Evolutionary conservation across 92 coral and sea anemone genomes (phyloP), one percentile per base, ranked within the genome.

Genomic region (Paramuricea clavata): DNA sequence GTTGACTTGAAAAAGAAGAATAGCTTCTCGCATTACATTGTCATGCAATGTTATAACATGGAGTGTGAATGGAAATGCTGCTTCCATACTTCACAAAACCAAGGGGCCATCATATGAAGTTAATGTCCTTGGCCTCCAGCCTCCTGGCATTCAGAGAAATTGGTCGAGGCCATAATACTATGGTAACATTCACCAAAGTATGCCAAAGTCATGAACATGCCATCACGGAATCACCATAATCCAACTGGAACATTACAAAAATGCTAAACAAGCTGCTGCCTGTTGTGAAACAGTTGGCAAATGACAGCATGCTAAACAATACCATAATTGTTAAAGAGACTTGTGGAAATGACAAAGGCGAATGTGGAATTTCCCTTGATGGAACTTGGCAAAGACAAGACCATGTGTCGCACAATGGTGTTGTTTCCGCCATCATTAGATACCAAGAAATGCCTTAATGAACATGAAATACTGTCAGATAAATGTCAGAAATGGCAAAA

Each of bases 401-500:
- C 26, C 26, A 65, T 32, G 17, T 25, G 34, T 65, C 73, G 2
- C 73, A 65, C 34, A 65, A 65, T 65, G 73, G 73, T 26, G 34
- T 65, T 32, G 73, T 65, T 5, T 6, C 34, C 4, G 73, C 73
- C 19, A 12, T 65, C 73, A 11, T 25, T 65, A 3, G 33, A 65
- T 6, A 65, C 73, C 6, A 65, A 65, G 34, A 65, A 65, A 16
- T 65, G 73, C 73, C 34, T 65, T n/a, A 12, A 78, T 21, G 33
- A n/a, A n/a, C n/a, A 13, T 41, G 67, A 49, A 54, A 61, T 78
- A 0, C 27, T 78, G 5, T 78, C 83, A 3, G 64, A 78, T 12
- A 78, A 50, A 12, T 78, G 83, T 62, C 30, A 15, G n/a, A 43
- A 78, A 16, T 78, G 83, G 83, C n/a, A 27, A 3, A 78, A 78